Conservation (phyloP, 2,113 vertebrate species). For the Hemiprocne comata region DNA sequence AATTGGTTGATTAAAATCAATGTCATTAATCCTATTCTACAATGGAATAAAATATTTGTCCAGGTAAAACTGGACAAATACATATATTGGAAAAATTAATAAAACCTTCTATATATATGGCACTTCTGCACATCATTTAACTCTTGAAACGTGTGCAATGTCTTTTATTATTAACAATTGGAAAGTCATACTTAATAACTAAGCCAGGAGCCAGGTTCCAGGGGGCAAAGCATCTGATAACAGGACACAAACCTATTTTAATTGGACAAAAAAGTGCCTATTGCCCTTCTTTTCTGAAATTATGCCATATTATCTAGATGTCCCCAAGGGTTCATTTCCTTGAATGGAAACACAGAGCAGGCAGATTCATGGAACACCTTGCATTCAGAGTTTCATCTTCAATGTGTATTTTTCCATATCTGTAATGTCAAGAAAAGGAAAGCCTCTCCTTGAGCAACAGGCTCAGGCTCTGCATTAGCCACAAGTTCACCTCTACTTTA, state of each 20-base stretch:
- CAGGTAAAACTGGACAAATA: background rate
- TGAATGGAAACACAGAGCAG: background rate
- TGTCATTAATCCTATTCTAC: background rate
- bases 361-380: background rate
- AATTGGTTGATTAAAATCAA: background rate
- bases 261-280: background rate
- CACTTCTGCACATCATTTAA: background rate
- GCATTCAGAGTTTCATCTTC: background rate
- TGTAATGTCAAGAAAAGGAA: background rate
- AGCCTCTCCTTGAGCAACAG: background rate
- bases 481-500: background rate
- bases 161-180: background rate
- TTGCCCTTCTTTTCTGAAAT: background rate
- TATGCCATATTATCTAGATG: background rate
- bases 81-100: background rate
- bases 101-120: background rate
- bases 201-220: background rate
- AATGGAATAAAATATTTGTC: background rate
- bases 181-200: background rate
- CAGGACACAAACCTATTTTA: background rate
- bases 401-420: background rate
- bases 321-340: background rate
- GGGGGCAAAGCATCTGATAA: background rate
- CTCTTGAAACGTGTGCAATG: background rate
- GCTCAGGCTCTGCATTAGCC: background rate